Conservation (phyloP, 1,140 invertebrate genomes). For the Bombus impatiens region DNA sequence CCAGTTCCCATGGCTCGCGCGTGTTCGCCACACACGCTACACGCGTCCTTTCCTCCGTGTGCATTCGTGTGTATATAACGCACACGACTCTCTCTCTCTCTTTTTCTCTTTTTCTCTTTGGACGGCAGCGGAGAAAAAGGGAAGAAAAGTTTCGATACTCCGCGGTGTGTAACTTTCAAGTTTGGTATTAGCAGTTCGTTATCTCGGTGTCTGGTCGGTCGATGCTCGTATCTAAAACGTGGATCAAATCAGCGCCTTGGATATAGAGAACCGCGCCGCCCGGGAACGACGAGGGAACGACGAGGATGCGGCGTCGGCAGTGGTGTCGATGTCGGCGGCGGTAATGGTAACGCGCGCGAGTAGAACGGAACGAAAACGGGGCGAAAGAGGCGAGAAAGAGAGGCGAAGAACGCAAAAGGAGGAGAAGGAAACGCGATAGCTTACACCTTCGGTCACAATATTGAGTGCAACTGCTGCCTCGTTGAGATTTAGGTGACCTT, state of each 20-base stretch:
- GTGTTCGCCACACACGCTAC: not conserved
- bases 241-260: conserved; percentile 66
- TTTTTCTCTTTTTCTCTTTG: too few species aligned
- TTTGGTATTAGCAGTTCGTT: conserved; percentile 62
- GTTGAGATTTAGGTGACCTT: conserved; percentile 78
- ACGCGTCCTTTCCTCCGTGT: not conserved
- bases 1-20: not conserved
- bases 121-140: not conserved
- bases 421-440: conserved; percentile 74
- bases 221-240: conserved; percentile 65
- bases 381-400: not conserved
- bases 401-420: conserved; percentile 30
- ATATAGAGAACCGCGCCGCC: conserved; percentile 32
- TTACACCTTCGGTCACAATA: conserved; percentile 80
- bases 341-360: not conserved
- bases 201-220: conserved; percentile 59
- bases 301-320: conserved; percentile 25
- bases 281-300: conserved; percentile 52
- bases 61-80: not conserved
- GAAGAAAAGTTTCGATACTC: conserved; percentile 54
- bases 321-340: not conserved
- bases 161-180: conserved; percentile 31
- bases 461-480: conserved; percentile 77
- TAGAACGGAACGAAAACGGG: conserved; percentile 51
- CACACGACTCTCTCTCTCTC: too few species aligned